Percentiles rank a stretch among this genome's conserved stretches.
Conservation (phyloP, 1,140 invertebrate species). For the Drosophila teissieri region DNA sequence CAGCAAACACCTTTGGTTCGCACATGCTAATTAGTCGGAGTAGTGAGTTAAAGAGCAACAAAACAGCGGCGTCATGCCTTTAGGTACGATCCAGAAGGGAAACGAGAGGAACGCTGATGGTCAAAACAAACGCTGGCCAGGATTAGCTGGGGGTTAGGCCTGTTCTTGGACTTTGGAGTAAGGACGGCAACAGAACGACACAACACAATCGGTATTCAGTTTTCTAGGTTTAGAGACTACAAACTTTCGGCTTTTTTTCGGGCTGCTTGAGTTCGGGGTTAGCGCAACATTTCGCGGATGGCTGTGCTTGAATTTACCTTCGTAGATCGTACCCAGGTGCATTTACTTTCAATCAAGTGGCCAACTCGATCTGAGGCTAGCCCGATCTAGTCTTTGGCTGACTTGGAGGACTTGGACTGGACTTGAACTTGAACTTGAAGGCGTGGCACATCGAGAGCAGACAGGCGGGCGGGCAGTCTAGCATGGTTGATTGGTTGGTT, state of each 20-base stretch:
- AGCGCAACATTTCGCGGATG: conserved; percentile 73
- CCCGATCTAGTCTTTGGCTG: conserved; percentile 24
- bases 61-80: conserved; percentile 65
- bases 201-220: conserved; percentile 37
- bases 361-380: conserved; percentile 47
- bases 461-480: conserved; percentile 63
- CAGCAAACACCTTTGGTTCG: conserved; percentile 24
- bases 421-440: conserved; percentile 39
- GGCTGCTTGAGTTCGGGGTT: conserved; percentile 68
- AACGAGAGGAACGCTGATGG: conserved; percentile 51
- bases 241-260: conserved; percentile 64
- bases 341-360: conserved; percentile 49
- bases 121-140: conserved; percentile 37
- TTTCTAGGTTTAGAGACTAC: conserved; percentile 68
- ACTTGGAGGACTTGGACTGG: conserved; percentile 34
- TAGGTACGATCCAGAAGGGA: conserved; percentile 85
- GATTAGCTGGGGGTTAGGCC: conserved; percentile 60
- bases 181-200: conserved; percentile 40
- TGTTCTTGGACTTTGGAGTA: not conserved
- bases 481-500: conserved; percentile 53
- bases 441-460: conserved; percentile 65
- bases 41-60: conserved; percentile 63
- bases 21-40: conserved; percentile 74
- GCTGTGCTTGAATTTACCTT: conserved; percentile 80
- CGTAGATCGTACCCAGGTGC: conserved; percentile 83